A percentile compares a stretch with the other conserved stretches of the same genome.
These are phyloP conservation scores for Heliconius congener DNA, from an alignment of 1,140 invertebrate species.

Conservation along the genomic window DNA sequence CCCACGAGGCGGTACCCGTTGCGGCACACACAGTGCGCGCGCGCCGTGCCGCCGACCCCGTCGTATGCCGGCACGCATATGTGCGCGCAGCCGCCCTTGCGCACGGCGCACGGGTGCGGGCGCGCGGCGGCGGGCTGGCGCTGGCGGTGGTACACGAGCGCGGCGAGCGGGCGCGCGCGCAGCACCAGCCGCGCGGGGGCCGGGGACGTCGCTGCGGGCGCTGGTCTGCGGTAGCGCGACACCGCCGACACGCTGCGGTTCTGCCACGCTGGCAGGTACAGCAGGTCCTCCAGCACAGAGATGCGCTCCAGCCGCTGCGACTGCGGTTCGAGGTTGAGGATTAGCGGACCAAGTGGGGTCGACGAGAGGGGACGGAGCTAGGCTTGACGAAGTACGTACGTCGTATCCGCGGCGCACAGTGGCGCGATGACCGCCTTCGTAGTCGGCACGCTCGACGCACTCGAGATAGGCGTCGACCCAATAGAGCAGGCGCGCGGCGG, in stretches of 20 bases:
- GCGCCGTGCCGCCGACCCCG: conserved; percentile 57
- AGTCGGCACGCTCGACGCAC: conserved; percentile 87
- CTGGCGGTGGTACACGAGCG: conserved; percentile 88
- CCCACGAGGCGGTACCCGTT: conserved; percentile 85
- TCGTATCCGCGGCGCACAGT: conserved; percentile 84
- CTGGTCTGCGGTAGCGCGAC: conserved; percentile 43
- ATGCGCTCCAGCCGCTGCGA: conserved; percentile 86
- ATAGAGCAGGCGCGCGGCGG: conserved; percentile 87
- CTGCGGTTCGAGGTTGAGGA: conserved; percentile 82
- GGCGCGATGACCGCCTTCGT: conserved; percentile 85
- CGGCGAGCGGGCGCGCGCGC: conserved; percentile 74
- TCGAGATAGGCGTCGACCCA: conserved; percentile 91
- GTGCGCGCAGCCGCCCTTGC: conserved; percentile 89
- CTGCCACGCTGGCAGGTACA: conserved; percentile 86
- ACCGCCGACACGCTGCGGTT: conserved; percentile 81
- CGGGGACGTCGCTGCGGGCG: conserved; percentile 41
- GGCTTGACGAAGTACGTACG: conserved; percentile 57
- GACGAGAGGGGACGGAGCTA: not conserved
- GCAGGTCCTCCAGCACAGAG: conserved; percentile 85
- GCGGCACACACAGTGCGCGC: conserved; percentile 85
- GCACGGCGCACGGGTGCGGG: conserved; percentile 88
- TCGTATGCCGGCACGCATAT: conserved; percentile 82
- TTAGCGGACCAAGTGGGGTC: conserved; percentile 81
- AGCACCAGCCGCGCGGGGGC: conserved; percentile 54
- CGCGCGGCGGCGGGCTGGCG: conserved; percentile 87